Evolutionary conservation across 2,797 vertebrate species (phyloP).

Genomic region (Liasis olivaceus): DNA sequence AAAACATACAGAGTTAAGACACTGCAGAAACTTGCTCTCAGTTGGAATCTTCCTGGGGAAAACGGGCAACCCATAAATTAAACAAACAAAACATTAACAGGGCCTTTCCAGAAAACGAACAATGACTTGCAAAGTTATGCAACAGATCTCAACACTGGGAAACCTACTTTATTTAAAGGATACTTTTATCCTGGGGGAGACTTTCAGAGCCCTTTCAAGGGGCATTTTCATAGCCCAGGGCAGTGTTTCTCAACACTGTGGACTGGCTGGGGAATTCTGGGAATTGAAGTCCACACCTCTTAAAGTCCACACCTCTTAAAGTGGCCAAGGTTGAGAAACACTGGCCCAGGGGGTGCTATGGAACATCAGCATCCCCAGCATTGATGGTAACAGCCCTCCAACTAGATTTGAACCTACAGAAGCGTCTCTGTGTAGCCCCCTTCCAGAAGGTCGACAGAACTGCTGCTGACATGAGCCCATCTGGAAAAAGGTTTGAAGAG

Average conservation of each 20-base stretch:
- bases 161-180: background rate
- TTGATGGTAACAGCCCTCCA: too few species aligned
- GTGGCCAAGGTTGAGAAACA: too few species aligned
- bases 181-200: background rate
- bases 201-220: too few species aligned
- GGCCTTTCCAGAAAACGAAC: background rate
- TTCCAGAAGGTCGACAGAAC: background rate
- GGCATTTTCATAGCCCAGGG: too few species aligned
- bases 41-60: background rate
- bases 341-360: too few species aligned
- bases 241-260: too few species aligned
- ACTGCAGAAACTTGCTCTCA: background rate
- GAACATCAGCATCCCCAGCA: too few species aligned
- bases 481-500: background rate
- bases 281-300: too few species aligned
- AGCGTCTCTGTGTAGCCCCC: background rate
- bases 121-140: background rate
- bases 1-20: slow-evolving; percentile 51
- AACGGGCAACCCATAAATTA: background rate
- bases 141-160: background rate
- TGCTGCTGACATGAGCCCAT: background rate
- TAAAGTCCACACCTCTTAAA: too few species aligned
- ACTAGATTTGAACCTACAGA: background rate
- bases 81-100: background rate
- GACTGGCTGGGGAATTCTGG: too few species aligned